Evolutionary conservation across 92 coral and sea anemone genomes (phyloP).

Genomic region (Plumapathes pennacea): DNA sequence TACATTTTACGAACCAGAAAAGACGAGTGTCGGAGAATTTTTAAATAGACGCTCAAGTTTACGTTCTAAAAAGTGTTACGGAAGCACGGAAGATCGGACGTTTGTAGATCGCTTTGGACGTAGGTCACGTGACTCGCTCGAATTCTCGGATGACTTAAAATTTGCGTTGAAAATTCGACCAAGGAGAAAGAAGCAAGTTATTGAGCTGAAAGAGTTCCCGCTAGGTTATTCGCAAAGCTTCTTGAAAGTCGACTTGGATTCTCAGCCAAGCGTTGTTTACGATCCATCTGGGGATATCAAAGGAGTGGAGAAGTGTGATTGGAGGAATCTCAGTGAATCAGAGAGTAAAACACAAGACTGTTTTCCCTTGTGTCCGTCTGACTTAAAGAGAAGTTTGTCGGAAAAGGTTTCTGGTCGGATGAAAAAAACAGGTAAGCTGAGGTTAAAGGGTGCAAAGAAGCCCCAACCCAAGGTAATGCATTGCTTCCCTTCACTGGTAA

Average conservation of each 20-base stretch:
- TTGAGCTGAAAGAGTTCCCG: constrained; percentile 37
- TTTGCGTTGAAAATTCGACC: constrained; percentile 25
- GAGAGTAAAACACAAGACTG: too few relatives aligned
- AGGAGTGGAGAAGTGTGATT: too few relatives aligned
- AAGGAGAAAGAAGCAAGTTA: constrained; percentile 26
- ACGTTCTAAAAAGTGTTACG: constrained; percentile 8
- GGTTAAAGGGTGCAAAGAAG: background rate
- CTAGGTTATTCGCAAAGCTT: constrained; percentile 32
- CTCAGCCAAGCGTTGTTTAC: constrained; percentile 28
- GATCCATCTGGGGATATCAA: constrained; percentile 32
- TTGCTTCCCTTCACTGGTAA: constrained; percentile 22
- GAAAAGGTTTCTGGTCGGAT: background rate
- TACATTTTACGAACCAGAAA: constrained; percentile 21
- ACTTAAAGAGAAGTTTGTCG: too few relatives aligned
- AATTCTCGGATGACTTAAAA: constrained; percentile 3
- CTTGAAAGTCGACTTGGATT: constrained; percentile 23
- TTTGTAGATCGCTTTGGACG: constrained; percentile 32
- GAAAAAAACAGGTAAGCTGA: constrained; percentile 12
- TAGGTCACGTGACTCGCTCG: constrained; percentile 33
- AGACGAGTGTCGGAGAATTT: constrained; percentile 37
- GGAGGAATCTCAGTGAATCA: too few relatives aligned
- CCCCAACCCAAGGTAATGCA: constrained; percentile 15
- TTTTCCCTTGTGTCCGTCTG: too few relatives aligned
- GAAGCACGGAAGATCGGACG: constrained; percentile 15
- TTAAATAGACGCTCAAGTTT: constrained; percentile 12